Evolutionary conservation across 2,113 vertebrate species (phyloP).

Genomic region (Cynoglossus semilaevis): DNA sequence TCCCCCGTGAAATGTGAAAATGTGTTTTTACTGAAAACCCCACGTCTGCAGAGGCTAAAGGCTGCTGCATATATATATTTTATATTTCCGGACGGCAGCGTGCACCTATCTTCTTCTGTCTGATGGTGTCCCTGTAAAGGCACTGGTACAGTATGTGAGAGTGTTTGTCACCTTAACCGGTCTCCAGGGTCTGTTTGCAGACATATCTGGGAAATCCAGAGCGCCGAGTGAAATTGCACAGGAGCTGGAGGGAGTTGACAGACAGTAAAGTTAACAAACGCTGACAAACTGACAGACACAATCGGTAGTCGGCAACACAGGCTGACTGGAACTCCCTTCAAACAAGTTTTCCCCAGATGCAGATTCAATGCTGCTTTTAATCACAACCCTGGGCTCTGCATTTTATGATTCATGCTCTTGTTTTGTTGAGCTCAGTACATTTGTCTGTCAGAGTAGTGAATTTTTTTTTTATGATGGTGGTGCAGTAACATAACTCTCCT

Average conservation of each 20-base stretch:
- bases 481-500: background rate
- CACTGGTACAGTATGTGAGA: slow-evolving; percentile 13
- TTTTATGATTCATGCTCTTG: background rate
- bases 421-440: slow-evolving; percentile 1
- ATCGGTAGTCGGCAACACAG: slow-evolving; percentile 7
- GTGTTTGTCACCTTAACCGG: slow-evolving; percentile 6
- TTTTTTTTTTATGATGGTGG: slow-evolving; percentile 2
- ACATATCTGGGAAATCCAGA: slow-evolving; percentile 1
- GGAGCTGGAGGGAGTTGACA: slow-evolving; percentile 20
- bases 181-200: slow-evolving; percentile 14
- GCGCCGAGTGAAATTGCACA: slow-evolving; percentile 19
- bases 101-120: background rate
- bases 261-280: slow-evolving; percentile 29
- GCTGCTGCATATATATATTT: background rate
- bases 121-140: background rate
- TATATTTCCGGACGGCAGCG: background rate
- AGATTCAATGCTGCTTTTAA: slow-evolving; percentile 19
- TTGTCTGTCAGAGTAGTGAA: slow-evolving; percentile 9
- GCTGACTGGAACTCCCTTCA: slow-evolving; percentile 9
- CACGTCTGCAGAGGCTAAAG: background rate
- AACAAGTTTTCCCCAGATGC: slow-evolving; percentile 8
- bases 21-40: no score
- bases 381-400: background rate
- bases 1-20: no score
- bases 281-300: slow-evolving; percentile 21